Conservation (phyloP, 1,140 invertebrate species). For the Hypsibius dujardini region DNA sequence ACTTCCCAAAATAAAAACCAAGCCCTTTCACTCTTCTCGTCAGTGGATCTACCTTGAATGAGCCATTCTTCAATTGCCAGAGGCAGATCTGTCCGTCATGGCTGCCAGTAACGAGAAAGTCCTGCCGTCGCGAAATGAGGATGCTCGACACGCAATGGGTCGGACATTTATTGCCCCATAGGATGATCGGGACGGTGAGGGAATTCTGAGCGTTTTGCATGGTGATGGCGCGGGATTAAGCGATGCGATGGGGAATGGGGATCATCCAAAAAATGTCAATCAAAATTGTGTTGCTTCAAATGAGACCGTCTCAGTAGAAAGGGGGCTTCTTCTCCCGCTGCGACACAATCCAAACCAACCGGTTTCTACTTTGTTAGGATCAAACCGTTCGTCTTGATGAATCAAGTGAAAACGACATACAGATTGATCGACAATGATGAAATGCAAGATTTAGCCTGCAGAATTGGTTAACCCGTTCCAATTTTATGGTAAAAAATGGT, state of each 20-base stretch:
- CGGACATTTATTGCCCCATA: constrained; percentile 87
- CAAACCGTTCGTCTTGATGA: no score
- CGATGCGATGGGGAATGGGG: not conserved
- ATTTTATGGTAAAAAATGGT: no score
- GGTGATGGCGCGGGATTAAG: not conserved
- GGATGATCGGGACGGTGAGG: constrained; percentile 81
- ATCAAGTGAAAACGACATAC: no score
- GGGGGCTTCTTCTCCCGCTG: no score
- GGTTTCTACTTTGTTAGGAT: no score
- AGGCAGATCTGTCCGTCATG: constrained; percentile 94
- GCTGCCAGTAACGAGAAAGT: constrained; percentile 81
- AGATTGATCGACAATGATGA: no score
- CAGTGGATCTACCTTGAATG: constrained; percentile 38
- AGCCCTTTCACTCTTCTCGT: not conserved
- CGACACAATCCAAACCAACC: no score
- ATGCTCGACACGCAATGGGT: constrained; percentile 90
- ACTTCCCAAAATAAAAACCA: not conserved
- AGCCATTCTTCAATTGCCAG: constrained; percentile 55
- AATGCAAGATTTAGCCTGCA: no score
- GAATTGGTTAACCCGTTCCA: no score
- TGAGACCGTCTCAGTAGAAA: no score
- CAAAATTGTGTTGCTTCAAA: not conserved
- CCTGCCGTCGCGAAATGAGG: constrained; percentile 72
- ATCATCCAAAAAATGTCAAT: not conserved
- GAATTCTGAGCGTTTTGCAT: constrained; percentile 36